Evolutionary conservation across 2,888 invertebrate species (phyloP).

Genomic region (Rhorus exstirpatorius): DNA sequence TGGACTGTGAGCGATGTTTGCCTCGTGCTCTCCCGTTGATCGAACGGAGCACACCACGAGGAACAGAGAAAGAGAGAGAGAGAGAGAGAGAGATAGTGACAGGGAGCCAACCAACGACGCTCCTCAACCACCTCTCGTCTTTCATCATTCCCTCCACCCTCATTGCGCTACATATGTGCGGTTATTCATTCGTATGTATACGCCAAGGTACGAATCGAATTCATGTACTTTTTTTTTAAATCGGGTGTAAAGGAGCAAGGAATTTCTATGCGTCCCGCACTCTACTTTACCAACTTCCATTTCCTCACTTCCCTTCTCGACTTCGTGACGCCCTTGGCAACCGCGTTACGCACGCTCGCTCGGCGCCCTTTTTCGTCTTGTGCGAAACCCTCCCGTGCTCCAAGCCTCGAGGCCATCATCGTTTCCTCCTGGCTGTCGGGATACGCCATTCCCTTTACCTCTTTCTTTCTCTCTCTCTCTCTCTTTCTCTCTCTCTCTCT

Average conservation of each 20-base stretch:
- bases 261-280: conserved; percentile 1
- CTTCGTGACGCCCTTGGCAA: conserved; percentile 53
- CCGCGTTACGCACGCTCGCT: conserved; percentile 54
- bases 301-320: conserved; percentile 28
- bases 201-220: neutral
- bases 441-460: too few relatives aligned
- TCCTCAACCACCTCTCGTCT: conserved; percentile 8
- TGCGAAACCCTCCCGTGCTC: conserved; percentile 17
- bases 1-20: conserved; percentile 36
- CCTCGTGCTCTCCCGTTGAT: conserved; percentile 53
- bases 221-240: neutral
- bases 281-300: conserved; percentile 21
- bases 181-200: neutral
- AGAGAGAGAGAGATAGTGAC: neutral
- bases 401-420: conserved; percentile 60
- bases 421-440: conserved; percentile 43
- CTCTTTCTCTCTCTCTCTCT: conserved; percentile 19
- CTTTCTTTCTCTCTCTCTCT: conserved; percentile 32
- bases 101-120: conserved; percentile 3
- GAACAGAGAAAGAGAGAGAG: neutral
- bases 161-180: neutral
- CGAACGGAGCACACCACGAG: conserved; percentile 8
- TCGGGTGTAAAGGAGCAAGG: neutral
- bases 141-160: conserved; percentile 14
- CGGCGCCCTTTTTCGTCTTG: conserved; percentile 40